A percentile compares a stretch with the other conserved stretches of the same genome.
Conservation (phyloP, 2,888 invertebrate species). For the Meiosimyza decipiens region DNA sequence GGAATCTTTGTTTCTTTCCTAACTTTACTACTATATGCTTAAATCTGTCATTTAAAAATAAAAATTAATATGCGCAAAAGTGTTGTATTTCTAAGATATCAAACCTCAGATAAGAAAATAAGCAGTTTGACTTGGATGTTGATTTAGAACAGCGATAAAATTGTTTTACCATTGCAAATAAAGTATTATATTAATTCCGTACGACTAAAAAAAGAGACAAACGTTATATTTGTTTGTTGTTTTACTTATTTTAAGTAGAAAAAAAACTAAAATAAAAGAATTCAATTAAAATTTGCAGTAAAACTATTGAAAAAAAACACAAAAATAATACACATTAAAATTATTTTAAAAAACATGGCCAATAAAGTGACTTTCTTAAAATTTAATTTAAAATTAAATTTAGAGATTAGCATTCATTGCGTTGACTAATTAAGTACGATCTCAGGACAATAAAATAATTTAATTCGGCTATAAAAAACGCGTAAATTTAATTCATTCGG, state of each 20-base stretch:
- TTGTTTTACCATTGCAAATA: too few species aligned
- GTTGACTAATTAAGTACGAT: slow-evolving; percentile 33
- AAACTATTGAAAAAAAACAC: slow-evolving; percentile 11
- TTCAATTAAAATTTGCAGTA: neutral
- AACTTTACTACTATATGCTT: too few species aligned
- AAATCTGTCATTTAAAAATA: too few species aligned
- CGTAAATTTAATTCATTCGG: too few species aligned
- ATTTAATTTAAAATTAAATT: slow-evolving; percentile 27
- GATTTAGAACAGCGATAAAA: too few species aligned
- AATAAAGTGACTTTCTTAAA: slow-evolving; percentile 14
- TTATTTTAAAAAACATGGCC: slow-evolving; percentile 16
- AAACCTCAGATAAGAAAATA: too few species aligned
- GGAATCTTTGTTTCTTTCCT: too few species aligned
- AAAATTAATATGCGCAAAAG: too few species aligned
- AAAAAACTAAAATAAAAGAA: neutral
- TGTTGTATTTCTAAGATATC: too few species aligned
- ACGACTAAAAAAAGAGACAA: too few species aligned
- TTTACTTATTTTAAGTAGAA: slow-evolving; percentile 15
- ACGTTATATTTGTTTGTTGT: slow-evolving; percentile 16
- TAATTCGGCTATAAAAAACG: slow-evolving; percentile 16
- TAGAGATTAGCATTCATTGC: slow-evolving; percentile 7
- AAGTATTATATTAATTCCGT: too few species aligned
- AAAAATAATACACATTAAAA: slow-evolving; percentile 20
- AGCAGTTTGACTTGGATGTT: too few species aligned
- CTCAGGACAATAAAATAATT: slow-evolving; percentile 16